Base-by-base conservation (phyloP, 2,888 invertebrate genomes). In the Sarcophaga rosellei region DNA sequence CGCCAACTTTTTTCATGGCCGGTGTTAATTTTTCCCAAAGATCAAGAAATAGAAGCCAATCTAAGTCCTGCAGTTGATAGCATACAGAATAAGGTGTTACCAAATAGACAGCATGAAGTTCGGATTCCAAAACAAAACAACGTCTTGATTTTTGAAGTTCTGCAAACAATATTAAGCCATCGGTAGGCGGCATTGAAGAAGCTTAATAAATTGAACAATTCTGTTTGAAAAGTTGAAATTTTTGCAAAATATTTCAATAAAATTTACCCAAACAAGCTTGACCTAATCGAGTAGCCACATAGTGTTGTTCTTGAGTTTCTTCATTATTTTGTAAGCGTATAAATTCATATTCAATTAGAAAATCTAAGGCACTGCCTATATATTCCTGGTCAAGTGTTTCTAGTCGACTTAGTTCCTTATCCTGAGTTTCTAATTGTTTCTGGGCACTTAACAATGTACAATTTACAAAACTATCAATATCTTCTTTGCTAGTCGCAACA, bases 171-270 rank as follows among this genome's bases (percentile, higher is more conserved):
- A 96, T 95, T 11, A 99, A 94, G 0, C 98, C 99, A 92, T 99
- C 98, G 91, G 97, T 97, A 0, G 99, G 99, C n/a, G 98, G 96
- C 93, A 99, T 95, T 0, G 98, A 97, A 0, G 99, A 98, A 23
- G 98, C 95, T 91, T 53, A 15, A 53, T 53, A 61, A 66, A 84
- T 68, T 10, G 21, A n/a, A 23, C 10, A 63, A 17, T 10, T 57
- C 15, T 15, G 25, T 69, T 44, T 44, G 10, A 15, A 5, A 8
- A 12, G 1, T 35, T 35, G 35, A 0, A 8, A 35, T 15, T 53
- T 53, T 53, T 17, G 4, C 12, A 23, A 65, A 20, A 44, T 17
- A 25, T 6, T 57, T 23, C 0, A 12, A 45, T 57, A 47, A 25
- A 15, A 44, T 65, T 76, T 84, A 91, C 91, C 95, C 25, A 99